Conservation (phyloP, 2,888 invertebrate species). For the Callosobruchus maculatus region DNA sequence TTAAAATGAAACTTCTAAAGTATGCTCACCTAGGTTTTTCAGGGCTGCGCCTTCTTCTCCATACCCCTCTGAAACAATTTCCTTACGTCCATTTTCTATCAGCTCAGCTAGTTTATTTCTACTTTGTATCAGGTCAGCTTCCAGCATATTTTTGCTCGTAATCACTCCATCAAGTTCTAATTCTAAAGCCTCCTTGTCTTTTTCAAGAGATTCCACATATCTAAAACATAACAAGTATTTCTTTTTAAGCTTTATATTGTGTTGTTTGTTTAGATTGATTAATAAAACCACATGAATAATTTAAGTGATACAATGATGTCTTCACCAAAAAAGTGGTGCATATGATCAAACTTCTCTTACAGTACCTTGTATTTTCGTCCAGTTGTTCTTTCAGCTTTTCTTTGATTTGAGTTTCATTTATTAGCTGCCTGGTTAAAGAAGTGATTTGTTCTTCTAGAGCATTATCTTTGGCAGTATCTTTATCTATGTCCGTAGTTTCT, state of each 20-base stretch:
- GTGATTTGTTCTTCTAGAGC: constrained; percentile 33
- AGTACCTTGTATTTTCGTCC: constrained; percentile 25
- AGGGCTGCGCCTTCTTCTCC: constrained; percentile 46
- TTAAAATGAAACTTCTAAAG: neutral
- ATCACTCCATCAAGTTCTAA: constrained; percentile 60
- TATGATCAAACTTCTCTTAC: neutral
- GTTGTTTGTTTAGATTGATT: too few species aligned
- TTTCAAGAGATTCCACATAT: constrained; percentile 52
- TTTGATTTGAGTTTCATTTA: constrained; percentile 38
- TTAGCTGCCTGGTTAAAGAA: constrained; percentile 36
- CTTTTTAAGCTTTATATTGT: constrained; percentile 47
- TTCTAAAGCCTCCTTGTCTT: constrained; percentile 53
- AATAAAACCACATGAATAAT: too few species aligned
- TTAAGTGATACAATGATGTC: too few species aligned
- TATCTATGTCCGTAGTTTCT: neutral
- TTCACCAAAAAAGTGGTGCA: too few species aligned
- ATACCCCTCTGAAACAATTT: constrained; percentile 55
- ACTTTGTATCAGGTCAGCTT: constrained; percentile 49
- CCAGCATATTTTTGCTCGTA: constrained; percentile 57
- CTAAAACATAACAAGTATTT: constrained; percentile 32
- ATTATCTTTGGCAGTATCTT: constrained; percentile 9
- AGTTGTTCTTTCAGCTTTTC: constrained; percentile 53
- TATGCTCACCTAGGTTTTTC: constrained; percentile 28
- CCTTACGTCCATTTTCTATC: constrained; percentile 49
- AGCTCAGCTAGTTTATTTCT: constrained; percentile 49